Percentiles rank a stretch among this genome's conserved stretches.
Conservation (phyloP, 2,888 invertebrate species). For the Limenitis camilla region DNA sequence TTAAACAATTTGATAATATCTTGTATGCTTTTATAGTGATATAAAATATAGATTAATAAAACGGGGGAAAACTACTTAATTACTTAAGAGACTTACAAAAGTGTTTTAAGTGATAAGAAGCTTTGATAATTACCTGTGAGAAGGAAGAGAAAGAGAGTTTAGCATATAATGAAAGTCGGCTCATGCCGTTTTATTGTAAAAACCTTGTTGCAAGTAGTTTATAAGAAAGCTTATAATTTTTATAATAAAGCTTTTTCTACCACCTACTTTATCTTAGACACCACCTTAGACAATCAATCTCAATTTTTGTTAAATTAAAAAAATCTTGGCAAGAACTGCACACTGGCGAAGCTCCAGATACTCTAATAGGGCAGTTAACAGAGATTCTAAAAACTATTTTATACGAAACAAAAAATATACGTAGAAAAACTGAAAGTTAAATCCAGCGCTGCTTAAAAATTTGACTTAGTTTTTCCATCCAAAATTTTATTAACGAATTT, state of each 20-base stretch:
- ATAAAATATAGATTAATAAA: too few relatives aligned
- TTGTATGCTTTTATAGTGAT: too few relatives aligned
- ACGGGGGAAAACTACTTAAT: too few relatives aligned
- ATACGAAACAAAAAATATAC: constrained; percentile 20
- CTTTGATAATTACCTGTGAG: too few relatives aligned
- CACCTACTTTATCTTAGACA: constrained; percentile 1
- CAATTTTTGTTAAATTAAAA: constrained; percentile 22
- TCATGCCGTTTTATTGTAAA: too few relatives aligned
- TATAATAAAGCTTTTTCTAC: neutral
- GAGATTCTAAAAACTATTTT: constrained; percentile 26
- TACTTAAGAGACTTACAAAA: too few relatives aligned
- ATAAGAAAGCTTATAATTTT: too few relatives aligned
- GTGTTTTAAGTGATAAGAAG: too few relatives aligned
- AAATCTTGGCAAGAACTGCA: constrained; percentile 23
- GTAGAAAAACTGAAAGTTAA: constrained; percentile 6
- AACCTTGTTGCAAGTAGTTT: too few relatives aligned
- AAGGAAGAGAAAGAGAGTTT: too few relatives aligned
- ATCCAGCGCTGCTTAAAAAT: neutral
- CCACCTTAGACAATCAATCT: constrained; percentile 19
- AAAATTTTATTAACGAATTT: neutral
- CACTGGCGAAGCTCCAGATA: constrained; percentile 30
- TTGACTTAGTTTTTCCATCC: neutral
- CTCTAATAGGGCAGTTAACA: constrained; percentile 30
- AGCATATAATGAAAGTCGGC: too few relatives aligned
- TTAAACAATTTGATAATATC: too few relatives aligned